Evolutionary conservation across 2,888 invertebrate species (phyloP), one percentile per base, ranked within the genome.

Genomic region (Apamea anceps): DNA sequence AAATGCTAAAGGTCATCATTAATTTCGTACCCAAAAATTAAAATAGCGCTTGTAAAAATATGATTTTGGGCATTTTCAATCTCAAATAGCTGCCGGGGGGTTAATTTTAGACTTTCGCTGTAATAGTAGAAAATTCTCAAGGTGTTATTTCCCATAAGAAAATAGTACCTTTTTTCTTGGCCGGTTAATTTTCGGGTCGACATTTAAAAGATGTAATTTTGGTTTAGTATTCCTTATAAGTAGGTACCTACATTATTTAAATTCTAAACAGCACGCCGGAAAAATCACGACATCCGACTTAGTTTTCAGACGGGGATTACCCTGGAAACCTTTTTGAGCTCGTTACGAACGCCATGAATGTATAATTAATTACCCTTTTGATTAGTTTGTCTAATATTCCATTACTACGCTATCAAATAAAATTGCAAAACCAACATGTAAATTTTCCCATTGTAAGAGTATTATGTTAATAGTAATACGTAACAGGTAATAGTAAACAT

Each of bases 401-500:
- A 45, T 6, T 71, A 73, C 25, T 32, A 32, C 18, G 8, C 45
- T 73, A 37, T 28, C 32, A 32, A 54, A 48, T 48, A 45, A 32
- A 37, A 57, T 66, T 57, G 15, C 65, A 66, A 70, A 67, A 70
- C 15, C 15, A 63, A 71, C 25, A 77, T 54, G 37, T 72, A 54
- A 63, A 71, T 70, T 48, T 84, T 65, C 32, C 42, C 32, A 51
- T 28, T 57, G 57, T 63, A 32, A 28, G 1, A 66, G n/a, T 21
- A 48, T 32, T 72, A 75, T 67, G 66, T 45, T 25, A 62, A 72
- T 32, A 63, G 37, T 32, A 42, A 3, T 42, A 42, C 42, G 12
- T 68, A 76, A n/a, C 62, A 76, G 10, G 32, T 75, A 62, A 72
- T 75, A 54, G 75, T 74, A 74, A 72, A 79, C 66, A 79, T 10